phyloP scores from a whole-genome alignment of 2,888 invertebrate genomes.

The Drosophila cognata region DNA sequence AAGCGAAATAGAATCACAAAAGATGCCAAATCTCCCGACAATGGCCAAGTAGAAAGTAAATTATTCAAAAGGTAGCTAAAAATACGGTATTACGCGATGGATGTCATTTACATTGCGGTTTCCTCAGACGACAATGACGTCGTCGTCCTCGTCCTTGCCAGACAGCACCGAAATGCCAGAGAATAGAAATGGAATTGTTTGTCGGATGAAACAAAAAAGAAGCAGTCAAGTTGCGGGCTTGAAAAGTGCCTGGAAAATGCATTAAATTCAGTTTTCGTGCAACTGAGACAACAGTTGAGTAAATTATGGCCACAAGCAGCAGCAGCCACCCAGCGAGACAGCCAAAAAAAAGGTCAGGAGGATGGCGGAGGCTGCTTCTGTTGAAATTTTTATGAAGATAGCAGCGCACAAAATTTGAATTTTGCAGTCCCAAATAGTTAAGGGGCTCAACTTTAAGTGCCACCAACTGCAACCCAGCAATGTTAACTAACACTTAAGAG shows the following conservation, averaged over 20 bases:
- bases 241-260: conserved; percentile 73
- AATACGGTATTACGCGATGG: conserved; percentile 67
- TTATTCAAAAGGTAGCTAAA: conserved; percentile 74
- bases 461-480: conserved; percentile 31
- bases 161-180: conserved; percentile 40
- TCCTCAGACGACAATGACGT: conserved; percentile 26
- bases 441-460: conserved; percentile 50
- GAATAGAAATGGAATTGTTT: conserved; percentile 57
- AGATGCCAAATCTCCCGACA: conserved; percentile 68
- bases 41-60: conserved; percentile 70
- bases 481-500: conserved; percentile 48
- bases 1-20: conserved; percentile 42
- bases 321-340: conserved; percentile 6
- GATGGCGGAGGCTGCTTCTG: conserved; percentile 33
- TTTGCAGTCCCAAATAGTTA: conserved; percentile 43
- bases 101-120: conserved; percentile 69
- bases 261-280: conserved; percentile 77
- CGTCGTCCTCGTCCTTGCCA: conserved; percentile 13
- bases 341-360: conserved; percentile 2
- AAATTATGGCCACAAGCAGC: conserved; percentile 70
- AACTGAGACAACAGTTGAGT: conserved; percentile 78
- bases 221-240: conserved; percentile 27
- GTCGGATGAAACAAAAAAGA: conserved; percentile 17
- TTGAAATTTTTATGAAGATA: conserved; percentile 70
- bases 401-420: conserved; percentile 47